A percentile compares a stretch with the other conserved stretches of the same genome.
These are phyloP conservation scores for Saccopteryx bilineata DNA, from an alignment of 2,113 vertebrate genomes.

Conservation along the genomic window DNA sequence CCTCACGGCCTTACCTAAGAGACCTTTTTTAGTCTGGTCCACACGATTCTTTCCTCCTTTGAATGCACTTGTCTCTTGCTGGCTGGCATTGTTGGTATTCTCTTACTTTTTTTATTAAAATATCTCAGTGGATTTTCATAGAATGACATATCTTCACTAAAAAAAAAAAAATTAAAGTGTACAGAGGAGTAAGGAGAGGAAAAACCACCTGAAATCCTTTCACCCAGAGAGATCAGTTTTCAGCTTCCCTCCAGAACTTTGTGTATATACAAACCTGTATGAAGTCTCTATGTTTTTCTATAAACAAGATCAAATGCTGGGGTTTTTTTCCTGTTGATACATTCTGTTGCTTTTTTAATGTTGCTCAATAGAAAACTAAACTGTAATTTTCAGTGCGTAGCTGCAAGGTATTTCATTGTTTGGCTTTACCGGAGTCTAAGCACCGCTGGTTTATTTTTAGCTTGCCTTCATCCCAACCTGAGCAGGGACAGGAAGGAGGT, in stretches of 20 bases:
- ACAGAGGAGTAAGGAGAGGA: not conserved
- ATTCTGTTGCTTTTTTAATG: not conserved
- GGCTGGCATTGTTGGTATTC: not conserved
- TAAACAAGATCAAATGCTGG: not conserved
- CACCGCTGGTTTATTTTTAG: not conserved
- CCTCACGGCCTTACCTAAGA: not conserved
- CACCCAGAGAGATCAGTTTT: not conserved
- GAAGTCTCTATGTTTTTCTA: not conserved
- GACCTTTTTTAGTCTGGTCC: not conserved
- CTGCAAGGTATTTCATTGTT: not conserved
- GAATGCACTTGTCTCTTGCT: not conserved
- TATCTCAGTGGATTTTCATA: constrained; percentile 5
- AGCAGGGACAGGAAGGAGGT: not conserved
- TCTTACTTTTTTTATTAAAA: constrained; percentile 16
- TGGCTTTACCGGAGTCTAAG: not conserved
- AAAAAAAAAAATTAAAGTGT: constrained; percentile 16
- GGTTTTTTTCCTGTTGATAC: not conserved
- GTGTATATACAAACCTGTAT: not conserved
- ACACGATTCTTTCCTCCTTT: not conserved
- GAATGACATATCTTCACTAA: not conserved
- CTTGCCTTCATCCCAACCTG: not conserved
- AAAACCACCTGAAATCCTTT: not conserved
- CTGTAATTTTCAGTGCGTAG: not conserved
- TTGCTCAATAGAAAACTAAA: not conserved
- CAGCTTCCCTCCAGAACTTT: not conserved